phyloP scores from a whole-genome alignment of 2,113 vertebrate genomes.

The Atherinomorus stipes region DNA sequence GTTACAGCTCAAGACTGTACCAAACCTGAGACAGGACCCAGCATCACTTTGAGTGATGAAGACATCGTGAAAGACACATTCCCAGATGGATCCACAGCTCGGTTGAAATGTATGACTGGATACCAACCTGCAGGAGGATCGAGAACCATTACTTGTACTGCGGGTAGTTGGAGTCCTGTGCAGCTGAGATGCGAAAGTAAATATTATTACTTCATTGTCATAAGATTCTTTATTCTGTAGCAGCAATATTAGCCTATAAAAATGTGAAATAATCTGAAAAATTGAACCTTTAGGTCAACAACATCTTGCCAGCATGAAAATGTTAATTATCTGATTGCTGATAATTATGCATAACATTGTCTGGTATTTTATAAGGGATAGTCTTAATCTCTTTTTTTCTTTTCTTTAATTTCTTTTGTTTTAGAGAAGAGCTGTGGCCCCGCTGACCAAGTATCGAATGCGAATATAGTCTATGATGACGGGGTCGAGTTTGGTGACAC shows the following conservation, averaged over 20 bases:
- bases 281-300: neutral
- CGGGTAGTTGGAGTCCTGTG: constrained; percentile 43
- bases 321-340: rapidly evolving
- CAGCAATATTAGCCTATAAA: neutral
- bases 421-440: constrained; percentile 38
- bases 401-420: neutral
- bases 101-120: constrained; percentile 28
- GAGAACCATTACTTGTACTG: rapidly evolving
- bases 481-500: constrained; percentile 3
- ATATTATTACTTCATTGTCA: constrained; percentile 1
- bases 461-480: rapidly evolving
- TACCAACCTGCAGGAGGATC: rapidly evolving
- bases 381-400: neutral
- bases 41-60: constrained; percentile 4
- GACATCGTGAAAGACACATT: neutral
- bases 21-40: neutral
- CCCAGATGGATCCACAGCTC: neutral
- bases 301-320: too few relatives aligned
- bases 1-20: constrained; percentile 42
- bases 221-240: neutral
- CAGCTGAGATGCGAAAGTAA: constrained; percentile 51
- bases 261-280: neutral
- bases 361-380: rapidly evolving
- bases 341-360: neutral
- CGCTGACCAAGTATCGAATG: rapidly evolving